Evolutionary conservation across 2,113 vertebrate genomes (phyloP).

Genomic region (Leptobrachium ailaonicum): DNA sequence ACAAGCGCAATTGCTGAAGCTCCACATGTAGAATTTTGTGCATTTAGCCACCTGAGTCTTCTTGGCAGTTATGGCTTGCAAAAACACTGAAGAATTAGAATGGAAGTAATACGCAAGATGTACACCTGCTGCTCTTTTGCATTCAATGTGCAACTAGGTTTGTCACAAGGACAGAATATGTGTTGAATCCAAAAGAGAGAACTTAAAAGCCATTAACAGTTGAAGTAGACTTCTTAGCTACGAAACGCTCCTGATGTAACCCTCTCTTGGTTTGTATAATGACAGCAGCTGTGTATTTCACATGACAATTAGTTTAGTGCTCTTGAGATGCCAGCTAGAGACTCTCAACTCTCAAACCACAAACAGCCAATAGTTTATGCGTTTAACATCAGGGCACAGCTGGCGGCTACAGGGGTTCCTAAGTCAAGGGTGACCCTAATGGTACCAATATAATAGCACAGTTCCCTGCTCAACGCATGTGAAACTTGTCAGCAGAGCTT

Average conservation of each 20-base stretch:
- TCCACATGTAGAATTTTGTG: neutral
- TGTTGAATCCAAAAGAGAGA: conserved; percentile 1
- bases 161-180: conserved; percentile 33
- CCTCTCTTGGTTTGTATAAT: neutral
- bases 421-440: too few species aligned
- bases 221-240: conserved; percentile 12
- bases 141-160: conserved; percentile 22
- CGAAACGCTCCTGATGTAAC: neutral
- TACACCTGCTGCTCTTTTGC: conserved; percentile 29
- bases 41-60: conserved; percentile 38
- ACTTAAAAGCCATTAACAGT: conserved; percentile 29
- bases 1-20: conserved; percentile 7
- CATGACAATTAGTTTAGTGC: too few species aligned
- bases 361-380: too few species aligned
- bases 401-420: too few species aligned
- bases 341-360: too few species aligned
- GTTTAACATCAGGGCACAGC: too few species aligned
- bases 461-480: too few species aligned
- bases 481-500: too few species aligned
- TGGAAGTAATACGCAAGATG: neutral
- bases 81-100: neutral
- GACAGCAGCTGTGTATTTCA: neutral
- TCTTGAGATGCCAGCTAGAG: too few species aligned
- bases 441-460: too few species aligned
- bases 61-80: conserved; percentile 11